These are phyloP conservation scores for Lamellibrachia luymesi DNA, from an alignment of 1,140 invertebrate species.

Conservation along the genomic window DNA sequence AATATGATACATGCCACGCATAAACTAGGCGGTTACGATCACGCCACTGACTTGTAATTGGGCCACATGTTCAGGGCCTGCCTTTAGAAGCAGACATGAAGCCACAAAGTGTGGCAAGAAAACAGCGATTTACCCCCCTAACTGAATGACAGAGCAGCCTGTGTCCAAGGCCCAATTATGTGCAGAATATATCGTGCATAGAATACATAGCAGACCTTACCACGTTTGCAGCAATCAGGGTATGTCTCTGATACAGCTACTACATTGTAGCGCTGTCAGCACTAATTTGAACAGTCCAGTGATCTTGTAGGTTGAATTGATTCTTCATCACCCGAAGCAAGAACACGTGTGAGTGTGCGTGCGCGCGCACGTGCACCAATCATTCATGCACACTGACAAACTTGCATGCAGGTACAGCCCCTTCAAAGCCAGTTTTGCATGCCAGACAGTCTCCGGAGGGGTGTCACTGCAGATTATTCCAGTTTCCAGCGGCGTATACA, in stretches of 20 bases:
- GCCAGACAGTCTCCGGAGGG: background rate
- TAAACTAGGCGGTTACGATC: background rate
- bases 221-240: background rate
- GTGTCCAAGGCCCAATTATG: background rate
- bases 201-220: background rate
- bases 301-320: background rate
- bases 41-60: background rate
- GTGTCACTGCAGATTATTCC: background rate
- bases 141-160: background rate
- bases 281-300: background rate
- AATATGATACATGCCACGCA: background rate
- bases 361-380: background rate
- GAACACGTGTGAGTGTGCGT: background rate
- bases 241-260: background rate
- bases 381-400: background rate
- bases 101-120: background rate
- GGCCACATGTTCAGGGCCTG: background rate
- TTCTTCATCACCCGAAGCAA: background rate
- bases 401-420: background rate
- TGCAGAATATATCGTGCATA: background rate
- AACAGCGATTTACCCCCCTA: background rate
- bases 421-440: background rate
- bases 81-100: background rate
- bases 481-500: background rate
- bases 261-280: background rate